Percentiles rank a stretch among this genome's conserved stretches.
Evolutionary conservation across 2,888 invertebrate genomes (phyloP).

Genomic region (Eremobia ochroleuca): DNA sequence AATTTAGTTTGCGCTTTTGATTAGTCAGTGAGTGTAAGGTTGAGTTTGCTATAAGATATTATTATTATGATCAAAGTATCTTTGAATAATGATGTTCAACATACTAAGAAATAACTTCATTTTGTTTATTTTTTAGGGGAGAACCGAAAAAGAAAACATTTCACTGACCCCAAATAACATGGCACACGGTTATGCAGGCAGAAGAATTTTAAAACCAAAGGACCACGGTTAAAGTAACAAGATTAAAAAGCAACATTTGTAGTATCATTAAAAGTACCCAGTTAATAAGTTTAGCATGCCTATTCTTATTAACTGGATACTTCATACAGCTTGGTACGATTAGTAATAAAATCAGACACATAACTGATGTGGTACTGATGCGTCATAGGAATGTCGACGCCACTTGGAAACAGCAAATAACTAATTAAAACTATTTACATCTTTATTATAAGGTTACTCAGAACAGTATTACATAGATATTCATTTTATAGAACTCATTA

Average conservation of each 20-base stretch:
- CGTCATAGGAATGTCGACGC: conserved; percentile 16
- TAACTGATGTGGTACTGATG: neutral
- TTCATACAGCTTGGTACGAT: neutral
- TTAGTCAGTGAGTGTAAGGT: neutral
- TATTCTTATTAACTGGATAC: no score
- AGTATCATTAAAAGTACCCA: neutral
- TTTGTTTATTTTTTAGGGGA: neutral
- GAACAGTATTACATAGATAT: neutral
- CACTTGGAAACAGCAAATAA: conserved; percentile 31
- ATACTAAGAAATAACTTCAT: neutral
- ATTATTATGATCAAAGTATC: neutral
- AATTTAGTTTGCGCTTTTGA: neutral
- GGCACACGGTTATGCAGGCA: neutral
- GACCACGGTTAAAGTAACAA: neutral
- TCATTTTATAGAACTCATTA: neutral
- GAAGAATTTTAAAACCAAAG: neutral
- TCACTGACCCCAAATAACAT: neutral
- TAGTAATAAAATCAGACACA: conserved; percentile 15
- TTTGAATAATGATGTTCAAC: neutral
- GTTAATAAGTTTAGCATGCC: neutral
- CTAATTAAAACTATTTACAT: conserved; percentile 37
- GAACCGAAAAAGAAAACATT: neutral
- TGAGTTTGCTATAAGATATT: neutral
- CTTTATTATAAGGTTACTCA: conserved; percentile 25
- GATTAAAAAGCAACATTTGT: neutral